Evolutionary conservation across 2,888 invertebrate genomes (phyloP), one percentile per base, ranked within the genome.

Genomic region (Spatulosminthurus flaviceps): DNA sequence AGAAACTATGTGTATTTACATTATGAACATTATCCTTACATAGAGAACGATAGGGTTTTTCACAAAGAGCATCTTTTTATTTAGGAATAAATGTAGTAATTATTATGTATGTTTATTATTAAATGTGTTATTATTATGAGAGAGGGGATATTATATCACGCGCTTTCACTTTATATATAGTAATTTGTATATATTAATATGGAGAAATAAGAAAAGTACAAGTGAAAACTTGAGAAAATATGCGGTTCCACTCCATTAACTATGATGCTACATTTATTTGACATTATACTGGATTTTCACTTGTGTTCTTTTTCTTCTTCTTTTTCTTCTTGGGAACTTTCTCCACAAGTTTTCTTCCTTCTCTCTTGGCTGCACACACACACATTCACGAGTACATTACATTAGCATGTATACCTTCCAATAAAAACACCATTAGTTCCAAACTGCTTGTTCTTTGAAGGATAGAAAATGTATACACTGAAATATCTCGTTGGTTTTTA

Each of bases 211-310:
- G 22, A 42, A 60, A 42, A 21, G 51, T 41, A 66, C 34, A 64
- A 64, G 75, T 75, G 75, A 75, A 75, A 75, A 75, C 64, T 64
- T 64, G 67, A 67, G 76, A 76, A 76, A 76, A 67, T 67, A 76
- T 67, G 69, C 43, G 29, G 24, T 67, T 76, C 76, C 76, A 41
- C 76, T 43, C 67, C 76, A 69, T 67, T 76, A 67, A 67, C 76
- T 43, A 28, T 67, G 42, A 21, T 41, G 29, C 29, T 71, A 21
- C 42, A 71, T 34, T 34, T 42, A 28, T n/a, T 41, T 16, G n/a
- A n/a, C 51, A 51, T 51, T 51, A 51, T n/a, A 2, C 51, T 51
- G 1, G n/a, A 51, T 19, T 51, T 19, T 51, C 13, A 41, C 41
- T 41, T 9, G 7, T 41, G 13, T n/a, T 2, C 22, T 64, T 26